Conservation (phyloP, 92 coral and sea anemone genomes). For the Parazoanthus swiftii region DNA sequence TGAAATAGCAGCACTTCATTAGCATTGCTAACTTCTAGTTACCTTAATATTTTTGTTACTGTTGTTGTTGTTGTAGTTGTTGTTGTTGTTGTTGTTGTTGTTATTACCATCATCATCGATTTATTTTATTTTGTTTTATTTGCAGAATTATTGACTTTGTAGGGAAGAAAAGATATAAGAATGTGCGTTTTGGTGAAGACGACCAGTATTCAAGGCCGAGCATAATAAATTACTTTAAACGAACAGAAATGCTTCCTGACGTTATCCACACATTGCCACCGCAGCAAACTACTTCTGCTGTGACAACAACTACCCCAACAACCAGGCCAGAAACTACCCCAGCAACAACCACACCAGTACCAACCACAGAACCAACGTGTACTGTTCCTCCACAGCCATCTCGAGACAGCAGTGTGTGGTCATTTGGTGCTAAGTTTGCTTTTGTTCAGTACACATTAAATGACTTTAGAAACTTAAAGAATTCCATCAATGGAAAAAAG, state of each 20-base stretch:
- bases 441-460: neutral
- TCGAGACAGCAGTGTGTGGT: conserved; percentile 9
- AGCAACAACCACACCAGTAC: neutral
- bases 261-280: conserved; percentile 27
- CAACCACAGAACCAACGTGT: conserved; percentile 24
- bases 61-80: neutral
- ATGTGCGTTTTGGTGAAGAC: conserved; percentile 26
- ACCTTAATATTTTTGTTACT: too few species aligned
- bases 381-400: neutral
- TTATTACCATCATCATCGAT: neutral
- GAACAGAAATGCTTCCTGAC: conserved; percentile 34
- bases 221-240: conserved; percentile 29
- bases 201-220: conserved; percentile 24
- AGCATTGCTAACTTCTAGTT: too few species aligned
- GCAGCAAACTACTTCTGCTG: neutral
- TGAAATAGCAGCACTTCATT: too few species aligned
- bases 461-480: neutral
- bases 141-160: conserved; percentile 1
- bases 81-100: neutral
- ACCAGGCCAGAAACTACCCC: neutral
- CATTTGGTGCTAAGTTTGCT: conserved; percentile 10
- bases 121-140: neutral
- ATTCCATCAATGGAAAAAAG: conserved; percentile 5
- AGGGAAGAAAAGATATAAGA: neutral
- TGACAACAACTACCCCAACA: neutral